Evolutionary conservation across 2,113 vertebrate species (phyloP), one percentile per base, ranked within the genome.

Genomic region (Strix aluco): DNA sequence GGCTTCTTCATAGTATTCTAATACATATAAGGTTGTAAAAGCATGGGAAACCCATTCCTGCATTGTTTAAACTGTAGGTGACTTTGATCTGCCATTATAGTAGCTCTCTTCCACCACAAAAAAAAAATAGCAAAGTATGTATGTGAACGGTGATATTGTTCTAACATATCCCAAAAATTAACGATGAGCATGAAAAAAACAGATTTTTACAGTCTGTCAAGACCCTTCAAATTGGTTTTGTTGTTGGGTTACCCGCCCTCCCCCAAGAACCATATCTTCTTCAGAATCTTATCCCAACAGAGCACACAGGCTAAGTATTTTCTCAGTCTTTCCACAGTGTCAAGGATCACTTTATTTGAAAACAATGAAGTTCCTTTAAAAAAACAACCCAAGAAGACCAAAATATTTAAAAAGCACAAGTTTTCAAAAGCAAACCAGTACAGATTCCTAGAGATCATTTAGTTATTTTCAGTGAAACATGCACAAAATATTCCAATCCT

Each of bases 181-280:
- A 82, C 12, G 26, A 59, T 9, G 5, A 67, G 2, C 7, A 34
- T 23, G 14, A 47, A 95, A 72, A 42, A 69, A 30, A 0, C 29
- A 40, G 11, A 47, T 55, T 74, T 81, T 62, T 46, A 59, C 14
- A 59, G 25, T 30, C 14, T 62, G 22, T 15, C 13, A 40, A 54
- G 38, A 55, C 4, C 15, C 10, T 62, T 74, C 34, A n/a, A 54
- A 54, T 2, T 62, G 8, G 5, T 32, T 86, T 81, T 61, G 10
- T 20, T 86, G 18, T 13, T 38, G 5, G 5, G 27, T 7, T 3
- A 1, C 3, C 8, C 1, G 16, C 2, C 7, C 32, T 2, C 8
- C 15, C 2, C 2, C 10, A 34, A 38, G 15, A 73, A 62, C 32
- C 2, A 0, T 5, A 79, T 32, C 46, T 27, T 54, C 30, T 44